Conservation (phyloP, 2,113 vertebrate genomes). For the cattle (Bos taurus) region ARS-UCD2.0 NC_037332.1:90445501-90446000, state of each 20-base stretch:
- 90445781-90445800: neutral
- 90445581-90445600: neutral
- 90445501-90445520: neutral
- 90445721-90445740: neutral
- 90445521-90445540: neutral
- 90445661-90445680: neutral
- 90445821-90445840: fast-evolving
- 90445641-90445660: neutral
- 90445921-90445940: neutral
- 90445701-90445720: neutral
- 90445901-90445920: neutral
- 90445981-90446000: neutral
- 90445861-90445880: neutral
- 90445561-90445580: neutral
- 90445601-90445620: neutral
- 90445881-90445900: neutral
- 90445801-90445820: neutral
- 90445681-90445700: neutral
- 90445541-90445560: neutral
- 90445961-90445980: neutral
- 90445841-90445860: neutral
- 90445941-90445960: neutral
- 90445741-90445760: neutral
- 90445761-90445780: neutral
- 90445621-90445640: neutral